Percentiles rank a stretch among this genome's conserved stretches.
phyloP scores from a whole-genome alignment of 2,113 vertebrate species.

The Rhombomys opimus region DNA sequence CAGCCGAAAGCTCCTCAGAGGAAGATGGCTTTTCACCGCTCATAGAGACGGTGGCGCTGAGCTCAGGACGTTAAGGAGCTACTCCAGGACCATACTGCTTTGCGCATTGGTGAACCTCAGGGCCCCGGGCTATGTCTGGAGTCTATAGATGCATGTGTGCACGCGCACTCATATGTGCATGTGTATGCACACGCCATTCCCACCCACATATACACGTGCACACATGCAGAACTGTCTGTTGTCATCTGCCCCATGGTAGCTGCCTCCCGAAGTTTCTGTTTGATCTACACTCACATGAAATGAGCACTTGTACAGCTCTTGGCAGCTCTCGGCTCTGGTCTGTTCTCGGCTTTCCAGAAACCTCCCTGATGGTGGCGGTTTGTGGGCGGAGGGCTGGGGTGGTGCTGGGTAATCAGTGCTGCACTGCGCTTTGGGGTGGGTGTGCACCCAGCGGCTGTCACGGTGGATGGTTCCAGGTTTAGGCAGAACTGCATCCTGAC shows the following conservation, averaged over 20 bases:
- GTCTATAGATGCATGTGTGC: neutral
- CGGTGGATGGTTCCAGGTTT: constrained; percentile 65
- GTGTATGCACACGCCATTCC: neutral
- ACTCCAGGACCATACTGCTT: rapidly evolving
- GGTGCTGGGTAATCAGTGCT: no score
- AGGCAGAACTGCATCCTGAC: constrained; percentile 69
- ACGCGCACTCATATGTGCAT: rapidly evolving
- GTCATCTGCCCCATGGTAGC: rapidly evolving
- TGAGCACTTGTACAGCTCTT: neutral
- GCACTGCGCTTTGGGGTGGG: rapidly evolving
- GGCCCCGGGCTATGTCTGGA: rapidly evolving
- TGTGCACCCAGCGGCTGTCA: neutral
- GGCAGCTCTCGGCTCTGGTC: neutral
- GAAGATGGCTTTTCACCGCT: rapidly evolving
- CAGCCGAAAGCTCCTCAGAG: no score
- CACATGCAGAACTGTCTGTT: rapidly evolving
- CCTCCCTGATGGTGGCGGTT: rapidly evolving
- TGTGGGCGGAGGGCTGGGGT: rapidly evolving
- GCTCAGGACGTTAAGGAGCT: neutral
- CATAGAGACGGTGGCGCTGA: rapidly evolving
- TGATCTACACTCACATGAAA: neutral
- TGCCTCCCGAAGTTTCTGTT: neutral
- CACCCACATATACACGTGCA: no score
- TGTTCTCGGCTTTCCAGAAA: neutral
- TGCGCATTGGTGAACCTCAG: neutral